Base-by-base conservation (phyloP, 1,140 invertebrate species). In the Adelges cooleyi region DNA sequence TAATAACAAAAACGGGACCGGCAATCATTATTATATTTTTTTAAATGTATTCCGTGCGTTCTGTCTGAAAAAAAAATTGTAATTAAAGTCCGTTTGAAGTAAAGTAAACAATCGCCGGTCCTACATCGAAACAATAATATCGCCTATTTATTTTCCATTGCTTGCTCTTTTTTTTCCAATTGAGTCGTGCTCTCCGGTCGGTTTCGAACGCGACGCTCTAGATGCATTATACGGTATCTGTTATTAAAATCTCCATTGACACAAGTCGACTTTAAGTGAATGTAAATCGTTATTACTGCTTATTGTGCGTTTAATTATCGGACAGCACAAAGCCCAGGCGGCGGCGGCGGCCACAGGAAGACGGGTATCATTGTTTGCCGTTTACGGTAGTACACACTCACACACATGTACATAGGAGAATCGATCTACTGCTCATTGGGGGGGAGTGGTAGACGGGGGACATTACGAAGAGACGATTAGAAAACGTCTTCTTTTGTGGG, bases 371-470 rank as follows among this genome's bases (percentile, higher is more conserved):
- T 62, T 62, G 56, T 62, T 48, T 46, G 27, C 56, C 56, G 46
- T 62, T 62, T 62, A 62, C 56, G 56, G 56, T 27, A 46, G 42
- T n/a, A n/a, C n/a, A n/a, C n/a, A n/a, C n/a, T n/a, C n/a, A n/a
- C n/a, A n/a, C n/a, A n/a, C n/a, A n/a, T n/a, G n/a, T n/a, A n/a
- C n/a, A n/a, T n/a, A n/a, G n/a, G n/a, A n/a, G n/a, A n/a, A n/a
- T n/a, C n/a, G n/a, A n/a, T n/a, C n/a, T n/a, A 33, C 25, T 27
- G 56, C 40, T 20, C 56, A 62, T 62, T 62, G 56, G 56, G 18
- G 11, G 25, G n/a, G n/a, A n/a, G n/a, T n/a, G n/a, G n/a, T n/a
- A n/a, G n/a, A n/a, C n/a, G n/a, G n/a, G 27, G 54, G 29, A 62
- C 56, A 20, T 33, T 25, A 48, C 18, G 25, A n/a, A n/a, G n/a